Percentiles rank a stretch among this genome's conserved stretches.
Evolutionary conservation across 1,140 invertebrate genomes (phyloP).

Genomic region (Oedothorax gibbosus): DNA sequence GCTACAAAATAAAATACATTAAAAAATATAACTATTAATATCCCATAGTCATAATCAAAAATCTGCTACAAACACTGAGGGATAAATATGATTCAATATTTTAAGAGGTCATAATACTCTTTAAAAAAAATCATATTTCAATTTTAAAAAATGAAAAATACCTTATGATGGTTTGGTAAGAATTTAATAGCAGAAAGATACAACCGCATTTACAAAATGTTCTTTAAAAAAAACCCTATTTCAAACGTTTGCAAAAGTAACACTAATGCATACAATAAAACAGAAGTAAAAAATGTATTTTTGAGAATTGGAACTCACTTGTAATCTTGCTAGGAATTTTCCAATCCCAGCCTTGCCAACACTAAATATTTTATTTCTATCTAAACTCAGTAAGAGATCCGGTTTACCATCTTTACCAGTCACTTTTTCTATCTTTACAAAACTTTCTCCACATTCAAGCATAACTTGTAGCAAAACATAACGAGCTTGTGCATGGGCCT

Average conservation of each 20-base stretch:
- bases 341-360: constrained; percentile 88
- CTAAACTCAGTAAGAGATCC: constrained; percentile 82
- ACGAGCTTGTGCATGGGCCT: constrained; percentile 89
- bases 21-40: too few species aligned
- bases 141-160: too few species aligned
- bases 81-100: too few species aligned
- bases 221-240: too few species aligned
- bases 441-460: constrained; percentile 84
- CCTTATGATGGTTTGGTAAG: too few species aligned
- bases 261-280: background rate
- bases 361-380: constrained; percentile 82
- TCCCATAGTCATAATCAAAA: too few species aligned
- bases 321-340: constrained; percentile 75
- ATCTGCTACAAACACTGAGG: too few species aligned
- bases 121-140: too few species aligned
- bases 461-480: constrained; percentile 89
- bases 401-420: constrained; percentile 78
- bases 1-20: constrained; percentile 65
- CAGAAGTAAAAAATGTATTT: too few species aligned
- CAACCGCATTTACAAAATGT: background rate
- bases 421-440: constrained; percentile 80
- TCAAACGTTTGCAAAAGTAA: too few species aligned
- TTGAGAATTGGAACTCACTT: constrained; percentile 68
- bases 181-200: too few species aligned
- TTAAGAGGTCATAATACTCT: too few species aligned